phyloP scores from a whole-genome alignment of 37 sponge, comb jelly and placozoan genomes.

The Geodia barretti region DNA sequence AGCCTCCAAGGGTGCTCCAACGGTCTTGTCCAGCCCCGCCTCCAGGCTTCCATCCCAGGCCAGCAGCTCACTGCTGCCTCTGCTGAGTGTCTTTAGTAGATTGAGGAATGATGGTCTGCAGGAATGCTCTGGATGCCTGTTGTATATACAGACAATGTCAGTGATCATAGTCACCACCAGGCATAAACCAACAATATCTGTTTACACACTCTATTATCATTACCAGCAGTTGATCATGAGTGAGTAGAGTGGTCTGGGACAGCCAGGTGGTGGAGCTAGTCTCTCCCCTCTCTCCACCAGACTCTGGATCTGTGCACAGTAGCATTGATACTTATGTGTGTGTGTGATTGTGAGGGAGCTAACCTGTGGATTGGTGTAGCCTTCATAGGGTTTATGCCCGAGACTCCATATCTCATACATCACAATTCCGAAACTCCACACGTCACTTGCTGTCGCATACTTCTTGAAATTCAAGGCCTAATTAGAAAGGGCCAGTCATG shows the following conservation, averaged over 20 bases:
- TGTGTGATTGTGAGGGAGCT: background rate
- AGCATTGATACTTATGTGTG: background rate
- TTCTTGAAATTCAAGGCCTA: background rate
- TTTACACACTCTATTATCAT: background rate
- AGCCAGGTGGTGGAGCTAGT: conserved; percentile 27
- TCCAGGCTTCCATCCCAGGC: background rate
- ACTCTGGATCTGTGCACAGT: background rate
- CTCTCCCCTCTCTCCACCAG: conserved; percentile 12
- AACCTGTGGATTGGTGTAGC: conserved; percentile 5
- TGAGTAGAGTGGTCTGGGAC: conserved; percentile 5
- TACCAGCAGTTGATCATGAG: conserved; percentile 20
- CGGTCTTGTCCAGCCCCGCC: background rate
- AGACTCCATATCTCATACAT: conserved; percentile 51
- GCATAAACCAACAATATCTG: background rate
- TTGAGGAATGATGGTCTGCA: background rate
- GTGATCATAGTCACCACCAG: background rate
- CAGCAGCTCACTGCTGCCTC: background rate
- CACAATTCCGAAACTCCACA: conserved; percentile 41
- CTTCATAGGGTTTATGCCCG: conserved; percentile 20
- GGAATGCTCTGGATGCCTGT: conserved; percentile 1
- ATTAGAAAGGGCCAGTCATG: background rate
- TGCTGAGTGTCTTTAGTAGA: background rate
- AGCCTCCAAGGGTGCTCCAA: conserved; percentile 25
- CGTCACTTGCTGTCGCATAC: conserved; percentile 30
- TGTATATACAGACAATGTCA: background rate